phyloP scores from a whole-genome alignment of 2,888 invertebrate genomes.

The Lingula anatina region DNA sequence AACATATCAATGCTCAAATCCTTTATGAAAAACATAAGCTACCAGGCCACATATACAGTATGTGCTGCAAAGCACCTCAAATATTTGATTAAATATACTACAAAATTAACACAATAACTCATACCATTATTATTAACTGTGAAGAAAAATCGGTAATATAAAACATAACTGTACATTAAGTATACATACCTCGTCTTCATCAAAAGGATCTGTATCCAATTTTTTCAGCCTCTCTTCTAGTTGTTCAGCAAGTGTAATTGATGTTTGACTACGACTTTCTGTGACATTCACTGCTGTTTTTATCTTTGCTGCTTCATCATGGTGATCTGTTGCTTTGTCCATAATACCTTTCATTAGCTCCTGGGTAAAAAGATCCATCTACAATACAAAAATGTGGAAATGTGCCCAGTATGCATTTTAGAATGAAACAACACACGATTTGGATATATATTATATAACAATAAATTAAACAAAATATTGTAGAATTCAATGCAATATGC shows the following conservation, averaged over 20 bases:
- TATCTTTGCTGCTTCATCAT: too few species aligned
- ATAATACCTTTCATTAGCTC: too few species aligned
- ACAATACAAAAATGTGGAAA: too few species aligned
- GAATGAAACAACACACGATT: too few species aligned
- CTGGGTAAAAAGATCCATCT: too few species aligned
- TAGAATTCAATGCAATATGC: too few species aligned
- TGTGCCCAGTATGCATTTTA: too few species aligned
- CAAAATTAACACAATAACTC: not conserved
- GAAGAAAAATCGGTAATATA: not conserved
- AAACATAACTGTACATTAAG: too few species aligned
- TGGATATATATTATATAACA: too few species aligned
- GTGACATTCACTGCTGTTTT: constrained; percentile 24
- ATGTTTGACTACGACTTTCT: constrained; percentile 13
- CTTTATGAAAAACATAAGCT: not conserved
- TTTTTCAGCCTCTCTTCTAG: constrained; percentile 18
- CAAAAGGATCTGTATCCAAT: constrained; percentile 35
- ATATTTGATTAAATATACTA: not conserved
- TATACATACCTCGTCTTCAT: constrained; percentile 41
- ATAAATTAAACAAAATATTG: too few species aligned
- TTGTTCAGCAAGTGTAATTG: constrained; percentile 15
- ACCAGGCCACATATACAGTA: not conserved
- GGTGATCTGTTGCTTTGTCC: too few species aligned
- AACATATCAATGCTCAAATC: not conserved
- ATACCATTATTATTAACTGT: not conserved
- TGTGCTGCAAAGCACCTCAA: not conserved